Percentiles rank a stretch among this genome's conserved stretches.
Conservation (phyloP, 1,140 invertebrate genomes). For the Eulimnadia texana region DNA sequence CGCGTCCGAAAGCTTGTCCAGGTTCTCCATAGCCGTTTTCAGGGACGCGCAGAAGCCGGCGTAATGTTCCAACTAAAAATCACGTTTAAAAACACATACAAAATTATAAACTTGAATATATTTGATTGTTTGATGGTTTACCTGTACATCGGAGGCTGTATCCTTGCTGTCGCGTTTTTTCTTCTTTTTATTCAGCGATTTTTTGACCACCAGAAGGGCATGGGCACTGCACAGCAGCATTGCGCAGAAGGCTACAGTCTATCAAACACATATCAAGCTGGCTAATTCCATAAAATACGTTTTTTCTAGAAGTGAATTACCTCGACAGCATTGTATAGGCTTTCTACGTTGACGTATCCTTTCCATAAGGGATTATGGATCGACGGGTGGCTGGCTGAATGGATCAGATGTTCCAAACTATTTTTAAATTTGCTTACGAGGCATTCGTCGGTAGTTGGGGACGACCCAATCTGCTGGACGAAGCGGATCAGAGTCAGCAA, state of each 20-base stretch:
- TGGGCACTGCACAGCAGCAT: background rate
- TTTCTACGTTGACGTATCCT: background rate
- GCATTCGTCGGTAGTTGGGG: background rate
- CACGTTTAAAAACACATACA: too few relatives aligned
- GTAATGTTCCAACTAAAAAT: background rate
- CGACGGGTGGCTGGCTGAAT: background rate
- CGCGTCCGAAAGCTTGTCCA: background rate
- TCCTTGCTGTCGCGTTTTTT: background rate
- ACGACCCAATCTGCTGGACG: background rate
- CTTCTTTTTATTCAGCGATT: conserved; percentile 4
- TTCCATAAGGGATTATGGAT: background rate
- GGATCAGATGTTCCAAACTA: background rate
- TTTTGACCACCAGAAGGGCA: background rate
- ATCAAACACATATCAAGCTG: background rate
- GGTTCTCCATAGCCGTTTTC: background rate
- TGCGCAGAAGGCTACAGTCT: conserved; percentile 2
- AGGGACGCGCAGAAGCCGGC: background rate
- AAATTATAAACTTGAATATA: background rate
- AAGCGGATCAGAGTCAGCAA: background rate
- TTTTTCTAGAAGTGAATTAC: background rate
- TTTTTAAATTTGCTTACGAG: background rate
- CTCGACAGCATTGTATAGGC: conserved; percentile 6
- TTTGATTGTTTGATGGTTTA: too few relatives aligned
- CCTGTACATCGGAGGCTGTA: background rate
- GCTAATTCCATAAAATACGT: background rate